A percentile compares a stretch with the other conserved stretches of the same genome.
phyloP scores from a whole-genome alignment of 2,888 invertebrate species.

The Xestia c-nigrum region DNA sequence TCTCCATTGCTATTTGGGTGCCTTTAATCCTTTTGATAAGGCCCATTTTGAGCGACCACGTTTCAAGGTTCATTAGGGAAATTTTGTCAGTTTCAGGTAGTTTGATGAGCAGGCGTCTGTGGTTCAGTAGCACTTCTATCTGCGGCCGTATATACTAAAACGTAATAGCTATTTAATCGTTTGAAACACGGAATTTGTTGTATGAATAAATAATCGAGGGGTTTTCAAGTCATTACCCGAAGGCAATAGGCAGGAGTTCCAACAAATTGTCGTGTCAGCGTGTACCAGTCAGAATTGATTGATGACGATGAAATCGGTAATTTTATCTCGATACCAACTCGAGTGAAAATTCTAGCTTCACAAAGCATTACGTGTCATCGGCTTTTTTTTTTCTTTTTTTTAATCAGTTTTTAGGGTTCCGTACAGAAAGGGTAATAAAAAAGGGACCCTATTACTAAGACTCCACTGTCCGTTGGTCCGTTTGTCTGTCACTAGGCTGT shows the following conservation, averaged over 20 bases:
- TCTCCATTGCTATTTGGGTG: too few species aligned
- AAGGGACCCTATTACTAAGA: too few species aligned
- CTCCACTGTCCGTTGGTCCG: too few species aligned
- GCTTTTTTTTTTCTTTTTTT: constrained; percentile 37
- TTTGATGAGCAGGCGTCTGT: too few species aligned
- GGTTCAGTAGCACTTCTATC: too few species aligned
- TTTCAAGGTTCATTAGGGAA: too few species aligned
- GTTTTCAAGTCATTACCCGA: constrained; percentile 70
- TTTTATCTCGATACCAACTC: constrained; percentile 75
- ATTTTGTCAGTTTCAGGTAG: too few species aligned
- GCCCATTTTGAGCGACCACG: too few species aligned
- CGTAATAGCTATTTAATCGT: constrained; percentile 17
- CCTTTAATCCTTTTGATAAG: too few species aligned
- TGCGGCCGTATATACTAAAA: neutral
- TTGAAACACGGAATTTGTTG: constrained; percentile 43
- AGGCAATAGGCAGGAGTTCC: constrained; percentile 66
- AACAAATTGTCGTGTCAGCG: constrained; percentile 75
- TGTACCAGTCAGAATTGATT: constrained; percentile 73
- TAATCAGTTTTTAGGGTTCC: too few species aligned
- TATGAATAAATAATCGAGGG: constrained; percentile 53
- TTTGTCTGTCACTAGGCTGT: too few species aligned
- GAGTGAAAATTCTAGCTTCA: constrained; percentile 63
- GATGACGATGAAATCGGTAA: constrained; percentile 79
- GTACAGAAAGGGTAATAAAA: too few species aligned
- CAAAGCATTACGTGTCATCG: constrained; percentile 63